Base-by-base conservation (phyloP, 2,113 vertebrate species). In the Nipponia nippon region DNA sequence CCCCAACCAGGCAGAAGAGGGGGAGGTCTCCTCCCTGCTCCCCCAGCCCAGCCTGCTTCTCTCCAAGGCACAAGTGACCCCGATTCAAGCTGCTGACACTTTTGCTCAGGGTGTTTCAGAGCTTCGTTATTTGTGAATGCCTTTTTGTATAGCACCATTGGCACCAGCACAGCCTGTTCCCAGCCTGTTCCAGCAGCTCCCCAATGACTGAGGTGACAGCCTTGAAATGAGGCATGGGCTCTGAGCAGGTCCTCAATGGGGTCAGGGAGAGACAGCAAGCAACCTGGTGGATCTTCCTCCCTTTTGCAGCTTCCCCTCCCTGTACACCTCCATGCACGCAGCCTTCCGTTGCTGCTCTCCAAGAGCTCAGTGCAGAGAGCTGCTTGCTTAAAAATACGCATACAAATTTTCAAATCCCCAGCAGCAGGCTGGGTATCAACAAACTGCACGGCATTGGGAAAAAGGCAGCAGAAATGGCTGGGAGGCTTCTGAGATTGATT, bases 91-190 rank as follows among this genome's bases (percentile, higher is more conserved):
- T 66, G 92, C 90, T 93, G 92, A 96, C 95, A 94, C 66, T 83
- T 85, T 83, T 91, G 83, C 91, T 93, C 75, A 77, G 93, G 78
- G 87, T 94, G 66, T 95, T 96, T 93, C 82, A 96, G 90, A 70
- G 95, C 95, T 95, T 96, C 44, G 38, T 95, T 96, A 93, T 77
- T 95, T 93, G 95, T 96, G 96, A 97, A 96, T 93, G 96, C 87
- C 95, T 95, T 96, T 97, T 96, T 97, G 96, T 95, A 85, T 62
- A 50, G 78, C 0, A 0, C 78, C 75, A 53, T 36, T 96, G 96
- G 96, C 96, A 95, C 49, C 70, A 80, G 96, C 92, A 96, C 96
- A 94, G 92, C 79, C 62, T 96, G 95, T 97, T 96, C 96, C 90
- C 84, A 89, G 95, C 49, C 92, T 96, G 95, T 97, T 97, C 95